Evolutionary conservation across 2,113 vertebrate species (phyloP).

Genomic region (Australoheros scitulus): DNA sequence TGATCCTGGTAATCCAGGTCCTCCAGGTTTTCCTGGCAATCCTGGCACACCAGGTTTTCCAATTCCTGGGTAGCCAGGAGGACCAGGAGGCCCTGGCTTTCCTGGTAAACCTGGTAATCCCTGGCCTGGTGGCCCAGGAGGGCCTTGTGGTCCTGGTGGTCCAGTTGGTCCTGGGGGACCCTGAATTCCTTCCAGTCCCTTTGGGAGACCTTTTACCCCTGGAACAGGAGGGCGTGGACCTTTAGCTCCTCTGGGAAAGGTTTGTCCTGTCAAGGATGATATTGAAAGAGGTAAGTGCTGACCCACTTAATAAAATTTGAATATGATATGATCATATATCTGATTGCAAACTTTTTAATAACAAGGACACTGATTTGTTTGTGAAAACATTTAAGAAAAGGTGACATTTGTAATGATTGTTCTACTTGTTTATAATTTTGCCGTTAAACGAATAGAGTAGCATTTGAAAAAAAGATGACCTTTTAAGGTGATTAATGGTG

Average conservation of each 20-base stretch:
- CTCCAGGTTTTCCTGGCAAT: conserved; percentile 79
- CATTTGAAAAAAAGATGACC: not conserved
- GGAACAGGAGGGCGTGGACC: conserved; percentile 72
- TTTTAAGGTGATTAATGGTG: not conserved
- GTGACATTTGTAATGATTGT: no score
- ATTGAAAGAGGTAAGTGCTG: not conserved
- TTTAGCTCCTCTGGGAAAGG: conserved; percentile 84
- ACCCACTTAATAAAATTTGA: not conserved
- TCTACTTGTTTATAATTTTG: no score
- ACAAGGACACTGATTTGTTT: not conserved
- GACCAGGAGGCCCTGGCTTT: conserved; percentile 74
- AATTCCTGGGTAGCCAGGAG: conserved; percentile 77
- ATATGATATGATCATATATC: not conserved
- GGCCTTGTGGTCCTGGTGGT: conserved; percentile 87
- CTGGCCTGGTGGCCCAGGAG: conserved; percentile 85
- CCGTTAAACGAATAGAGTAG: no score
- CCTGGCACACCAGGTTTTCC: conserved; percentile 81
- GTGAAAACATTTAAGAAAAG: not conserved
- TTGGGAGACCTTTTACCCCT: conserved; percentile 82
- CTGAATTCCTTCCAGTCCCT: conserved; percentile 84
- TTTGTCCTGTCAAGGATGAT: conserved; percentile 57
- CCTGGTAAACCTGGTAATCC: conserved; percentile 73
- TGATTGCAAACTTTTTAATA: not conserved
- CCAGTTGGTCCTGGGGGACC: conserved; percentile 88
- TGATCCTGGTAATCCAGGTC: conserved; percentile 66